These are phyloP conservation scores for Megaceryle alcyon DNA, from an alignment of 2,797 vertebrate genomes.

Conservation along the genomic window DNA sequence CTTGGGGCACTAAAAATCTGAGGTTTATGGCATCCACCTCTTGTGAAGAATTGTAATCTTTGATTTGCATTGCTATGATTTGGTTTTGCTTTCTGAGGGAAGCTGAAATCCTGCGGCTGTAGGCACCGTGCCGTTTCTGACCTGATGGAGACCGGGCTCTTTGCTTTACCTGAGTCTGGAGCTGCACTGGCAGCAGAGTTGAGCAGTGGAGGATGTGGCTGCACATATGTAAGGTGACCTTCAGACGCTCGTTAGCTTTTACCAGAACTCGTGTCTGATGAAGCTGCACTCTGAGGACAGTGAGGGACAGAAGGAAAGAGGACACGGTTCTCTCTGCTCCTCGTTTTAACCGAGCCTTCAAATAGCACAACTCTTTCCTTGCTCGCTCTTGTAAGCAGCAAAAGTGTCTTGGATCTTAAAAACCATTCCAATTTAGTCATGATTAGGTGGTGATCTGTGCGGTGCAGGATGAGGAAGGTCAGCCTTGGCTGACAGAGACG, in stretches of 20 bases:
- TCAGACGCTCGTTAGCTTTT: background rate
- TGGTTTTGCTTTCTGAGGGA: background rate
- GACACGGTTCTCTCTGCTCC: background rate
- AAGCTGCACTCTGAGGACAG: background rate
- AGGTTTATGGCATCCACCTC: background rate
- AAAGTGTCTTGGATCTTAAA: background rate
- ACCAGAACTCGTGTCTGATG: background rate
- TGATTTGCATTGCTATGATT: background rate
- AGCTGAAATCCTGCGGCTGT: background rate
- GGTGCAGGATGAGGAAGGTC: background rate
- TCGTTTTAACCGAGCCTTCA: background rate
- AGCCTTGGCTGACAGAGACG: background rate
- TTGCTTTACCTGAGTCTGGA: background rate
- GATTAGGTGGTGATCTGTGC: background rate
- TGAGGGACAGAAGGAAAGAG: background rate
- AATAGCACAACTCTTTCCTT: background rate
- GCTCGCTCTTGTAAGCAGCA: background rate
- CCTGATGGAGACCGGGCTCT: background rate
- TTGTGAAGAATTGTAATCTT: background rate
- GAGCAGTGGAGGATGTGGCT: background rate
- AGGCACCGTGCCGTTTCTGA: background rate
- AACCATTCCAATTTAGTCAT: background rate
- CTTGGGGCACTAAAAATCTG: background rate
- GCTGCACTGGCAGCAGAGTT: background rate
- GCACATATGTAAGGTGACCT: background rate